Evolutionary conservation across 2,888 invertebrate species (phyloP).

Genomic region (Sepiola atlantica): DNA sequence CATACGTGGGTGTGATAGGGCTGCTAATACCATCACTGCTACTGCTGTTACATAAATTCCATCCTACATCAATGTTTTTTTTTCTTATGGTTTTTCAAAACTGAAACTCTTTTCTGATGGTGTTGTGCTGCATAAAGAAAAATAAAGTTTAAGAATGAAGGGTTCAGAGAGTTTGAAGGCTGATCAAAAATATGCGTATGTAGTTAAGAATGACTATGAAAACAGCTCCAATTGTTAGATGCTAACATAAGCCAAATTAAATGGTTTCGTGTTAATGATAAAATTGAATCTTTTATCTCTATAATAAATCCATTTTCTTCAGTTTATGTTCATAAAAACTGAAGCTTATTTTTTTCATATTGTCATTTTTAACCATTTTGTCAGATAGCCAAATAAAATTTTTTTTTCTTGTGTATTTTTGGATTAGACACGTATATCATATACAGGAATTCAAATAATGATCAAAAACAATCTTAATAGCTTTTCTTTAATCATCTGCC

Average conservation of each 20-base stretch:
- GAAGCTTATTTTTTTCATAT: too few relatives aligned
- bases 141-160: background rate
- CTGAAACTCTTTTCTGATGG: background rate
- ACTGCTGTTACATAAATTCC: constrained; percentile 19
- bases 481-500: background rate
- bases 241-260: too few relatives aligned
- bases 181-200: background rate
- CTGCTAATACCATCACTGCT: constrained; percentile 32
- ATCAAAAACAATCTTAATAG: constrained; percentile 24
- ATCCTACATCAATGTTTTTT: background rate
- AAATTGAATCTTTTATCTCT: too few relatives aligned
- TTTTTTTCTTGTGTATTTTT: constrained; percentile 9
- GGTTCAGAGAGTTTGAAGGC: background rate
- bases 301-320: too few relatives aligned
- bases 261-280: too few relatives aligned
- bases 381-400: background rate
- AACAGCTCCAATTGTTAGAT: too few relatives aligned
- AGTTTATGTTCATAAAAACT: too few relatives aligned
- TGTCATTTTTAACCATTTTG: too few relatives aligned
- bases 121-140: background rate
- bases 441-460: constrained; percentile 16
- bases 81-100: background rate
- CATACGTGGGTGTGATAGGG: background rate
- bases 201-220: too few relatives aligned
- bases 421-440: constrained; percentile 12